A percentile compares a stretch with the other conserved stretches of the same genome.
Conservation (phyloP, 2,113 vertebrate species). For the Pardalotus punctatus region DNA sequence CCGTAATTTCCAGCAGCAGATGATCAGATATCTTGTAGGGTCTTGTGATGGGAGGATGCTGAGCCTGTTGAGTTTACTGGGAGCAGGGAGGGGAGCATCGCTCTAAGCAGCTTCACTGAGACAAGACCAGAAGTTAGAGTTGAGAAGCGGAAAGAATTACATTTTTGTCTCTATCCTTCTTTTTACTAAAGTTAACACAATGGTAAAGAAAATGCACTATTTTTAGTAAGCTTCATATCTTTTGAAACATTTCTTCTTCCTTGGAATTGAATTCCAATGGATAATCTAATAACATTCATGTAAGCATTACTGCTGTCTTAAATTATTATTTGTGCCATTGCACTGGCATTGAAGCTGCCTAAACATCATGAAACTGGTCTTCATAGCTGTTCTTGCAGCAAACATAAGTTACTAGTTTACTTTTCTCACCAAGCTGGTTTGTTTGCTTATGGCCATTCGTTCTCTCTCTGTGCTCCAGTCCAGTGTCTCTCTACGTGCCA, state of each 20-base stretch:
- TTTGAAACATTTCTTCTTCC: neutral
- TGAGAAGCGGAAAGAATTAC: neutral
- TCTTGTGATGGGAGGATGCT: neutral
- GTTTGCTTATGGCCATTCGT: rapidly evolving
- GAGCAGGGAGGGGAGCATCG: neutral
- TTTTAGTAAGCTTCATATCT: neutral
- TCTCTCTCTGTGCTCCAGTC: neutral
- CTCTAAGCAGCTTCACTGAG: neutral
- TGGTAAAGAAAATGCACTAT: constrained; percentile 3
- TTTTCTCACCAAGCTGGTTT: neutral
- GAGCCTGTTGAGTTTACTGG: neutral
- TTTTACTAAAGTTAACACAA: neutral
- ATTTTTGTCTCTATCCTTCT: neutral
- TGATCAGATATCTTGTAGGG: neutral
- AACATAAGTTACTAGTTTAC: neutral
- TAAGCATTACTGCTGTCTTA: neutral
- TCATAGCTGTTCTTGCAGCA: neutral
- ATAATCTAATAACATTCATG: neutral
- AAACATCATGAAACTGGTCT: neutral
- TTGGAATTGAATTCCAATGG: constrained; percentile 8
- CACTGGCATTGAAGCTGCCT: neutral
- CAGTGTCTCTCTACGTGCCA: neutral
- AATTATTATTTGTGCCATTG: neutral
- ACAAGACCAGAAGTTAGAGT: neutral
- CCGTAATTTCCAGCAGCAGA: neutral